Evolutionary conservation across 2,888 invertebrate genomes (phyloP).

Genomic region (Pycnomerus fuliginosus): DNA sequence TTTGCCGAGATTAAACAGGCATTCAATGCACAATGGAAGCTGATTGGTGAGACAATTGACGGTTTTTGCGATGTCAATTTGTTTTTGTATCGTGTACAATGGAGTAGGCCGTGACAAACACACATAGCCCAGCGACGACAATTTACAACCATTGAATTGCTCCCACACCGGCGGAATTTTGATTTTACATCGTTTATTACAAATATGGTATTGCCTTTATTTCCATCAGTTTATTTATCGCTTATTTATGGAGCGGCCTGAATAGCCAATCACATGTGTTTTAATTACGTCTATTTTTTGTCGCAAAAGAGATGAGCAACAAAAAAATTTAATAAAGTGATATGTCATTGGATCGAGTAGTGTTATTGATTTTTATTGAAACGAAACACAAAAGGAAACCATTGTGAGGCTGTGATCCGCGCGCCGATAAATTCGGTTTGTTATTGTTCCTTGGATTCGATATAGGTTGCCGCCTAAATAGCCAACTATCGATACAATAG

Average conservation of each 20-base stretch:
- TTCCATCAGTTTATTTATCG: too few species aligned
- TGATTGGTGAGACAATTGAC: slow-evolving; percentile 55
- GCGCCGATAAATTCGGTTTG: too few species aligned
- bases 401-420: too few species aligned
- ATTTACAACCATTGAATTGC: slow-evolving; percentile 51
- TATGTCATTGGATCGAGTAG: too few species aligned
- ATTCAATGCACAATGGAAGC: slow-evolving; percentile 49
- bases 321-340: too few species aligned
- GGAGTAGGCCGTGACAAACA: slow-evolving; percentile 50
- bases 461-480: slow-evolving; percentile 30
- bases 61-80: slow-evolving; percentile 55
- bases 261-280: too few species aligned
- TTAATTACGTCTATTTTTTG: too few species aligned
- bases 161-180: slow-evolving; percentile 50
- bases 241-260: too few species aligned
- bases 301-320: too few species aligned
- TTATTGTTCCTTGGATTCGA: slow-evolving; percentile 30
- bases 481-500: slow-evolving; percentile 38
- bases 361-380: too few species aligned
- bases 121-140: slow-evolving; percentile 45
- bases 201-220: too few species aligned
- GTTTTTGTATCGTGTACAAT: slow-evolving; percentile 52
- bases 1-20: slow-evolving; percentile 51
- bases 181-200: slow-evolving; percentile 42
- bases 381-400: too few species aligned